phyloP scores from a whole-genome alignment of 1,140 invertebrate species.

The Drosophila sucinea region DNA sequence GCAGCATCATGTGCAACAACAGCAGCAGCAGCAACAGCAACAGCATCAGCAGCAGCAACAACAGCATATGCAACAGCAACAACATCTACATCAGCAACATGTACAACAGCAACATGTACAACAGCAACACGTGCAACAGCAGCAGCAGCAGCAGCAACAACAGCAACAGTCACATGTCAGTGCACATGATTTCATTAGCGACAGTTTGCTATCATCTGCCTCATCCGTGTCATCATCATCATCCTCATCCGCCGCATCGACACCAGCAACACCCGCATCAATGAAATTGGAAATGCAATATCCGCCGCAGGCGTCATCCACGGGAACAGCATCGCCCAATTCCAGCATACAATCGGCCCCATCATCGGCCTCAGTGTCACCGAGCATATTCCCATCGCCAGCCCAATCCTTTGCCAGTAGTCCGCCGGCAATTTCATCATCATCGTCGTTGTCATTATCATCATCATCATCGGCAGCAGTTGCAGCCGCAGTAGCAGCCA shows the following conservation, averaged over 20 bases:
- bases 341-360: conserved; percentile 76
- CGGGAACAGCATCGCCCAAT: conserved; percentile 77
- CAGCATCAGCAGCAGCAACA: conserved; percentile 32
- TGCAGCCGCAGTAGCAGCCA: conserved; percentile 18
- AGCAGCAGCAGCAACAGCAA: conserved; percentile 45
- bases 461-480: not conserved
- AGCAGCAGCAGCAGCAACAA: conserved; percentile 29
- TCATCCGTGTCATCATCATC: conserved; percentile 33
- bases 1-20: conserved; percentile 37
- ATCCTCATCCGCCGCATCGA: conserved; percentile 23
- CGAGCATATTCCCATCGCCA: conserved; percentile 76
- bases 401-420: conserved; percentile 75
- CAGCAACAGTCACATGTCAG: conserved; percentile 32
- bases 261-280: conserved; percentile 35
- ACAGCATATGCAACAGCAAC: conserved; percentile 28
- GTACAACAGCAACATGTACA: conserved; percentile 44
- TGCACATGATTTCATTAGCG: conserved; percentile 45
- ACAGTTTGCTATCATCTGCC: conserved; percentile 43
- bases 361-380: conserved; percentile 77
- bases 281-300: conserved; percentile 82
- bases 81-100: conserved; percentile 32
- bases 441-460: conserved; percentile 8
- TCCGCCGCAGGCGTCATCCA: conserved; percentile 79
- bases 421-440: conserved; percentile 62
- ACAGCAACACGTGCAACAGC: conserved; percentile 27